A percentile compares a stretch with the other conserved stretches of the same genome.
These are phyloP conservation scores for Drosophila stalkeri DNA, from an alignment of 2,888 invertebrate species.

Conservation along the genomic window DNA sequence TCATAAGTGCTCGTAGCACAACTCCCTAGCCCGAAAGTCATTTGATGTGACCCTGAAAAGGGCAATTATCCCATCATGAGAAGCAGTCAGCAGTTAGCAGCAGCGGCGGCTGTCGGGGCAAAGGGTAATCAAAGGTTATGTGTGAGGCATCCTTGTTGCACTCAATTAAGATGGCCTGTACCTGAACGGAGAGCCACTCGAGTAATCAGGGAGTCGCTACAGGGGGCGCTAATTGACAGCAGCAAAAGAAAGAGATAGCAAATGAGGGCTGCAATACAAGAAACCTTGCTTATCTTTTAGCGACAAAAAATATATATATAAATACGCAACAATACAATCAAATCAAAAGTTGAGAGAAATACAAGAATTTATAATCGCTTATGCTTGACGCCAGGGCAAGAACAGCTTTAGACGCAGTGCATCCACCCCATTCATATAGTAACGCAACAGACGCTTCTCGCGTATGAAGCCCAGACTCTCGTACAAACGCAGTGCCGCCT, in stretches of 20 bases:
- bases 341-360: not conserved
- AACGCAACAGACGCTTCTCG: conserved; percentile 98
- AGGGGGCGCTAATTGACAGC: conserved; percentile 72
- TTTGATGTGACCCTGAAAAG: conserved; percentile 67
- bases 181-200: conserved; percentile 21
- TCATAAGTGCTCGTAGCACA: conserved; percentile 46
- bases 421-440: conserved; percentile 99
- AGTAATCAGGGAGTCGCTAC: conserved; percentile 47
- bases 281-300: conserved; percentile 5
- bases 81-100: conserved; percentile 9
- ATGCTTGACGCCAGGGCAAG: conserved; percentile 87
- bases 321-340: not conserved
- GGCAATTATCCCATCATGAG: conserved; percentile 67
- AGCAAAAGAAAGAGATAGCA: not conserved
- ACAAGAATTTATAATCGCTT: not conserved
- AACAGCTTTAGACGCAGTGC: conserved; percentile 97
- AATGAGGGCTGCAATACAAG: not conserved
- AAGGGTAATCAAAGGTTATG: conserved; percentile 33
- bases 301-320: not conserved
- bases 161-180: conserved; percentile 66
- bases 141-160: conserved; percentile 43
- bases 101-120: conserved; percentile 19
- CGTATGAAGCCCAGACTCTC: conserved; percentile 99
- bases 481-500: conserved; percentile 96
- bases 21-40: conserved; percentile 58